These are phyloP conservation scores for Pedetes capensis DNA, from an alignment of 2,113 vertebrate genomes.

Conservation along the genomic window DNA sequence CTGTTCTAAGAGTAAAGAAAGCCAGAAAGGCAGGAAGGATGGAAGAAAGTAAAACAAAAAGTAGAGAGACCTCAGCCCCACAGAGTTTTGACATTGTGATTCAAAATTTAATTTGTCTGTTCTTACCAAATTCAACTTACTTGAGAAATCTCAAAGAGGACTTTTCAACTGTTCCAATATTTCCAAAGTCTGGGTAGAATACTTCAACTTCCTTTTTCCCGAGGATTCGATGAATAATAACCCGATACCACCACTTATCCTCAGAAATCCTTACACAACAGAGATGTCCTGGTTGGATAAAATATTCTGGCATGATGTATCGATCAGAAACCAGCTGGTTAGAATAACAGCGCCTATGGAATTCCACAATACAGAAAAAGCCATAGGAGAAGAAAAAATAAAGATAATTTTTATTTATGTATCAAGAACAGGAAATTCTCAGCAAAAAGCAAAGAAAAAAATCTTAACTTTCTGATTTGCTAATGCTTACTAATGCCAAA, in stretches of 20 bases:
- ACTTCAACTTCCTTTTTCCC: slow-evolving; percentile 88
- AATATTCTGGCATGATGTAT: slow-evolving; percentile 87
- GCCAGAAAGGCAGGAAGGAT: not conserved
- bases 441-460: slow-evolving; percentile 18
- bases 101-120: not conserved
- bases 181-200: slow-evolving; percentile 93
- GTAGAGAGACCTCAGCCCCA: not conserved
- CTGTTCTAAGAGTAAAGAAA: not conserved
- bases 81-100: not conserved
- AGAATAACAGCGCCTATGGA: slow-evolving; percentile 89
- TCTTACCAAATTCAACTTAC: slow-evolving; percentile 81
- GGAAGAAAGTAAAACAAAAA: not conserved
- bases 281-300: slow-evolving; percentile 89
- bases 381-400: not conserved
- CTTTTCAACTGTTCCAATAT: slow-evolving; percentile 82
- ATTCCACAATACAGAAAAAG: slow-evolving; percentile 5
- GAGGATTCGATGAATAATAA: slow-evolving; percentile 88
- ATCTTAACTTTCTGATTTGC: not conserved
- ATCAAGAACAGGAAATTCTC: not conserved
- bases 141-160: slow-evolving; percentile 92
- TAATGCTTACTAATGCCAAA: slow-evolving; percentile 21
- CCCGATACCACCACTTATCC: slow-evolving; percentile 92
- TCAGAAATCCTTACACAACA: slow-evolving; percentile 86
- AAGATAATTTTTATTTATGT: not conserved
- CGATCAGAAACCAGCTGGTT: slow-evolving; percentile 86